These are phyloP conservation scores for Galagoides demidoff DNA, from an alignment of 2,797 vertebrate genomes.

Conservation along the genomic window DNA sequence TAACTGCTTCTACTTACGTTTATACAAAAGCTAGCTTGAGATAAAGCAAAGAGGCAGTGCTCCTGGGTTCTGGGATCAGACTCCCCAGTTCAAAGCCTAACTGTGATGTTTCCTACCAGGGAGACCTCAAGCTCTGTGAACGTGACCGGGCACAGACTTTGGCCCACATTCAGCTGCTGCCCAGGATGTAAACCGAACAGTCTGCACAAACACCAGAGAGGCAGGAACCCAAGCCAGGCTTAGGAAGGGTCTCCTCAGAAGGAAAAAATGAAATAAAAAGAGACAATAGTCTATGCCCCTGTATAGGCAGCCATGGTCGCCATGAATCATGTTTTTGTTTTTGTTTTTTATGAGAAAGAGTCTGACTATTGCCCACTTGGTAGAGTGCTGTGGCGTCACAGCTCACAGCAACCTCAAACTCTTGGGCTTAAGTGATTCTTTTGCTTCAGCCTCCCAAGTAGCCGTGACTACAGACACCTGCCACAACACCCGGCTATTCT, in stretches of 20 bases:
- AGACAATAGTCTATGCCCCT: neutral
- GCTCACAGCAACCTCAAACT: no score
- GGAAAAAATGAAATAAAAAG: neutral
- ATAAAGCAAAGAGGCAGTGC: neutral
- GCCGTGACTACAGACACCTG: no score
- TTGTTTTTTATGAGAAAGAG: no score
- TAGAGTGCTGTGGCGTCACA: no score
- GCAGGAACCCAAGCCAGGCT: neutral
- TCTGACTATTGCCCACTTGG: no score
- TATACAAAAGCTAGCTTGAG: neutral
- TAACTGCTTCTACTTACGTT: neutral
- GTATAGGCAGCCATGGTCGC: no score
- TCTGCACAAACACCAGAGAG: neutral
- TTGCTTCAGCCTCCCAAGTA: no score
- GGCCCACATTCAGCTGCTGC: neutral
- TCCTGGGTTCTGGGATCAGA: neutral
- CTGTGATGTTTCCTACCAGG: neutral
- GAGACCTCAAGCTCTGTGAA: neutral
- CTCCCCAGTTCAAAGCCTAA: rapidly evolving
- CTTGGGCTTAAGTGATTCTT: no score
- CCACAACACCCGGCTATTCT: no score
- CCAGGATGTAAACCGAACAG: neutral
- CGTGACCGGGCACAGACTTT: rapidly evolving
- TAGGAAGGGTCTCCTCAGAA: neutral
- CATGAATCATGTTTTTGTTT: neutral